Base-by-base conservation (phyloP, 2,797 vertebrate species). In the Oryzias sinensis region DNA sequence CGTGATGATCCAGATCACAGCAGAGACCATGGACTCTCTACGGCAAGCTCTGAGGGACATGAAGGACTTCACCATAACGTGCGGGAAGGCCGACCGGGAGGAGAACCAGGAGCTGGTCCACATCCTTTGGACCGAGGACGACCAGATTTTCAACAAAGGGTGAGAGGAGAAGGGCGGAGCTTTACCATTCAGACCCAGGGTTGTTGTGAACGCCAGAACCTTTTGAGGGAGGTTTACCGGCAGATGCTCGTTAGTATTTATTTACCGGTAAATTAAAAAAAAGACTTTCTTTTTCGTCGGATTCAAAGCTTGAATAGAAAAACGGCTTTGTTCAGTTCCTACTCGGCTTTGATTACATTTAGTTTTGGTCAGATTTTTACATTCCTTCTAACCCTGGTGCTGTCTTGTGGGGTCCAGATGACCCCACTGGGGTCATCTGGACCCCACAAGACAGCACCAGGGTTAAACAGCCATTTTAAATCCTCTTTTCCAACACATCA, bases 1-100 rank as follows among this genome's bases (percentile, higher is more conserved):
- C 0, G 93, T 99, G 44, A 98, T 99, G 97, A 95, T 99, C 80
- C 97, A 99, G 92, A 97, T 99, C 86, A 97, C 94, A 1, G 94
- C 96, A 0, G 97, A 99, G 86, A 97, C 93, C 62, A 99, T 99
- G 97, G 97, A 98, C 65, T 90, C 94, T 3, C 70, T 99, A 76
- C 92, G 97, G 59, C 96, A 97, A 87, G 94, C 96, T 5, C 89
- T 99, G 84, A 91, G 94, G 70, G 97, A 99, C 82, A 99, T 99
- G 97, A 98, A 98, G 86, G 96, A 98, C 89, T 98, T 96, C 79
- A 95, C 87, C 70, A 90, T 98, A 82, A 92, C 92, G 4, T 98
- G 97, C 14, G 97, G 97, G 42, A 97, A 97, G 88, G 90, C 86
- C 0, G 95, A 96, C 62, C 93, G 94, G 43, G 96, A 98, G 87